phyloP scores from a whole-genome alignment of 2,113 vertebrate genomes.

The Telmatochromis brichardi region DNA sequence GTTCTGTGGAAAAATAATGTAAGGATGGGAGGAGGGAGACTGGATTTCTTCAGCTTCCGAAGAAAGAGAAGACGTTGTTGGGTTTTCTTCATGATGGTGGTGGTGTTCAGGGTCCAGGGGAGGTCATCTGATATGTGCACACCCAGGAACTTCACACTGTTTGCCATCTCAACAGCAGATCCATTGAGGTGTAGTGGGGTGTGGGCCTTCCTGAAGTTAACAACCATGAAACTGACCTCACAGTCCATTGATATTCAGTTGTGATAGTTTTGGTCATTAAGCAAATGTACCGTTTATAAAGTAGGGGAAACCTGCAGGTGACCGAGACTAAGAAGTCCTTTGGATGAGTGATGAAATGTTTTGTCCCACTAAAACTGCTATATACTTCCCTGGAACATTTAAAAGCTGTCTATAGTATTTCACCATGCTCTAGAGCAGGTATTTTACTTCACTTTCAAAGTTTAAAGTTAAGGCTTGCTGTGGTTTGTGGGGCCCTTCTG shows the following conservation, averaged over 20 bases:
- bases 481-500: neutral
- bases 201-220: neutral
- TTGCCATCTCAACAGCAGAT: neutral
- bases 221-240: neutral
- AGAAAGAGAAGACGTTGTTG: rapidly evolving
- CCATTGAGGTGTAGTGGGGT: neutral
- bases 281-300: neutral
- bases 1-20: neutral
- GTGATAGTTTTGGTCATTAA: neutral
- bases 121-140: neutral
- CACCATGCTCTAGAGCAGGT: neutral
- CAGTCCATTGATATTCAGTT: neutral
- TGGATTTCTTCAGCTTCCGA: neutral
- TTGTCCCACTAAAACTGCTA: neutral
- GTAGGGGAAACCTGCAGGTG: neutral
- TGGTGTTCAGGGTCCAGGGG: neutral
- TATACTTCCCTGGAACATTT: neutral
- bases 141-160: neutral
- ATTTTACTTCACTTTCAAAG: neutral
- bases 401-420: neutral
- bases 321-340: neutral
- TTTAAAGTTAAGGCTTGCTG: neutral
- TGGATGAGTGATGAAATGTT: neutral
- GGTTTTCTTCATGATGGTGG: neutral
- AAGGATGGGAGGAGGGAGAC: neutral